Conservation (phyloP, 2,888 invertebrate genomes). For the Erebia palarica region DNA sequence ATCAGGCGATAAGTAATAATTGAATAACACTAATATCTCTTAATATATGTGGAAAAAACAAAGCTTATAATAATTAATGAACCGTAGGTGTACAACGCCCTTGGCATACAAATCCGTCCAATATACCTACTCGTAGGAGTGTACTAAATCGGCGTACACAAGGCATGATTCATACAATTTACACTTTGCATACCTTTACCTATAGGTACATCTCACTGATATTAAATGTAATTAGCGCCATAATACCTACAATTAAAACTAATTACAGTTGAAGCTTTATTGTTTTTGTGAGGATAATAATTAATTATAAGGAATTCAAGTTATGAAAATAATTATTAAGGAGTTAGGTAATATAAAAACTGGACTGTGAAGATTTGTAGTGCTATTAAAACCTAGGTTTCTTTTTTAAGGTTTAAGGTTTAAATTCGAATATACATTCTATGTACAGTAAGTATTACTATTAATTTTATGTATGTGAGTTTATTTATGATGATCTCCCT, state of each 20-base stretch:
- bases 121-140: constrained; percentile 24
- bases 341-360: neutral
- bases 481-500: too few species aligned
- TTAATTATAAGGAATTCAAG: neutral
- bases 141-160: constrained; percentile 35
- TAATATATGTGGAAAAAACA: neutral
- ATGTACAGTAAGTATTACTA: too few species aligned
- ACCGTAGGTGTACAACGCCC: constrained; percentile 21
- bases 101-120: constrained; percentile 37
- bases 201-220: constrained; percentile 16
- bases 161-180: constrained; percentile 30
- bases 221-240: constrained; percentile 15
- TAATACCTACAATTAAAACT: constrained; percentile 1
- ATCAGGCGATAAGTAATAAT: too few species aligned
- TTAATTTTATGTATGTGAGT: too few species aligned
- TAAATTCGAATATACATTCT: too few species aligned
- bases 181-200: constrained; percentile 19
- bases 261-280: constrained; percentile 2
- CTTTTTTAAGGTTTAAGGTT: too few species aligned
- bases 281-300: neutral
- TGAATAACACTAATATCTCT: too few species aligned
- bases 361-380: neutral
- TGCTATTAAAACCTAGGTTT: too few species aligned
- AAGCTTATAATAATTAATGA: constrained; percentile 17
- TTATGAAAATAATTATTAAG: constrained; percentile 6